Evolutionary conservation across 2,113 vertebrate species (phyloP), one percentile per base, ranked within the genome.

Genomic region (Agapornis roseicollis): DNA sequence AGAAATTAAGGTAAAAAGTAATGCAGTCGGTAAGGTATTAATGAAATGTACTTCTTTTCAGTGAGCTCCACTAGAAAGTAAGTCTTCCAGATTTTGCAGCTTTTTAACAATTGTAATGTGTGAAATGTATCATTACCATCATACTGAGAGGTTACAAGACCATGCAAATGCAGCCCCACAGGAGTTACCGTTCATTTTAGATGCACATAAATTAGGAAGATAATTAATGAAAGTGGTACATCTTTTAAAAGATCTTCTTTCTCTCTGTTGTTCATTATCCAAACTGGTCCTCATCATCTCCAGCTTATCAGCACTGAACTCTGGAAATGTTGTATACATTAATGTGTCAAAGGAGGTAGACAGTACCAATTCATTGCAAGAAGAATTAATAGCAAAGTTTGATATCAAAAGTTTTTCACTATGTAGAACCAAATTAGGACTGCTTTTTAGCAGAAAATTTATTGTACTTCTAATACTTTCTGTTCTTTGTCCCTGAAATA

Each of bases 231-330:
- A 89, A 74, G 50, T 69, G 35, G 49, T 92, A 94, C 81, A 82
- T 84, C 50, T 89, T 91, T 90, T 73, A 85, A 69, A 92, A 77
- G 80, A 79, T 94, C 60, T 87, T 77, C 33, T 44, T 94, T 91
- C 84, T 83, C 41, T 84, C 60, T 84, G 42, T 52, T 91, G 73
- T 74, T 93, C 69, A 60, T 50, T 50, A 90, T 72, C 83, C 72
- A 90, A 74, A 82, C 71, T 63, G 80, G 13, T 60, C 46, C 42
- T 92, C 71, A 35, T 85, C 61, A 29, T 80, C 73, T 89, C 44
- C 1, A 33, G 42, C 35, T 89, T 64, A 49, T 80, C 64, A 71
- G 76, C n/a, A 6, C 58, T 80, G 88, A 94, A 84, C 64, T 83
- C 86, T 58, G 49, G 76, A 73, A 77, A 88, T 46, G 82, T 49